These are phyloP conservation scores for Perdita meconis DNA, from an alignment of 2,888 invertebrate species.

Conservation along the genomic window DNA sequence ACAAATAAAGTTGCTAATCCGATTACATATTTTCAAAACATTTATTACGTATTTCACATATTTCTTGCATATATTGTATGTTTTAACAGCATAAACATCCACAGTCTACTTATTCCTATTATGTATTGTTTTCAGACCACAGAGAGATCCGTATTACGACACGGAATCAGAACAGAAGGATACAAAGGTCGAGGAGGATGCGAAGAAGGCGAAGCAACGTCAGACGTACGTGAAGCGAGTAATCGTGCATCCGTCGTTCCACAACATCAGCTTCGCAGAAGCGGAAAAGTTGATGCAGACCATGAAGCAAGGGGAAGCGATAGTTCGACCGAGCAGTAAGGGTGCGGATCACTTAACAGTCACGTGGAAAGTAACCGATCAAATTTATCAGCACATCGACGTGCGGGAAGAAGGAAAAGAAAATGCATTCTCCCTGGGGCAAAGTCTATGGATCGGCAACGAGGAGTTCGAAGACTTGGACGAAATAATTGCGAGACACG, in stretches of 20 bases:
- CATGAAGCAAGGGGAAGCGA: constrained; percentile 98
- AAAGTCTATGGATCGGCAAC: constrained; percentile 93
- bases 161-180: constrained; percentile 93
- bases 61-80: no score
- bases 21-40: neutral
- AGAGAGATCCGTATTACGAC: constrained; percentile 96
- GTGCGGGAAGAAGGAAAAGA: constrained; percentile 98
- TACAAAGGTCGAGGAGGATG: constrained; percentile 90
- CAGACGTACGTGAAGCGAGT: constrained; percentile 97
- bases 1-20: no score
- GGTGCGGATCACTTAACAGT: constrained; percentile 98
- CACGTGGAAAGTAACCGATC: constrained; percentile 99
- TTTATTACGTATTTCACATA: neutral
- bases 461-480: constrained; percentile 99
- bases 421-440: constrained; percentile 97
- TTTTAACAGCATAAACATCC: no score
- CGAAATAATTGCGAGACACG: constrained; percentile 98
- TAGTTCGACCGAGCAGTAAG: constrained; percentile 98
- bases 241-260: constrained; percentile 98
- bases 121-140: constrained; percentile 85
- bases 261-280: constrained; percentile 97
- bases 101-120: no score
- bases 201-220: constrained; percentile 92
- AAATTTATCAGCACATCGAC: constrained; percentile 98
- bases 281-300: constrained; percentile 95